These are phyloP conservation scores for Pogonomyrmex californicus DNA, from an alignment of 1,140 invertebrate species.

Conservation along the genomic window DNA sequence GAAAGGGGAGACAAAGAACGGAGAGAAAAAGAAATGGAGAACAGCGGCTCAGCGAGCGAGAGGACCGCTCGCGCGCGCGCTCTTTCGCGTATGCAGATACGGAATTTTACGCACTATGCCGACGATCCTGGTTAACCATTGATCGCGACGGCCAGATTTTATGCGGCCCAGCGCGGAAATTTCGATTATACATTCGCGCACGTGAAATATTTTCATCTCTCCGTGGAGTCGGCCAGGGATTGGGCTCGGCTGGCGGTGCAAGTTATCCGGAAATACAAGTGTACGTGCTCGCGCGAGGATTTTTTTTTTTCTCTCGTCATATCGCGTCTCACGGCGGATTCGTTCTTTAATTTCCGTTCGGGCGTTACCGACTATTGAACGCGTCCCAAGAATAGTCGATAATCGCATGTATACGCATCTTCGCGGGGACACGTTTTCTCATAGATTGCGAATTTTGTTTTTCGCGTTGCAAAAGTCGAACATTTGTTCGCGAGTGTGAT, in stretches of 20 bases:
- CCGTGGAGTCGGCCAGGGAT: slow-evolving; percentile 39
- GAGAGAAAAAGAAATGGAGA: neutral
- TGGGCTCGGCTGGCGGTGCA: slow-evolving; percentile 43
- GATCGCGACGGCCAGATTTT: slow-evolving; percentile 62
- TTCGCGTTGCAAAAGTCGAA: neutral
- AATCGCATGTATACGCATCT: slow-evolving; percentile 44
- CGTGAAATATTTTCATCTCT: slow-evolving; percentile 59
- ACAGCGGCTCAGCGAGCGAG: neutral
- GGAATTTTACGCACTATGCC: slow-evolving; percentile 59
- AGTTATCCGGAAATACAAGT: slow-evolving; percentile 63
- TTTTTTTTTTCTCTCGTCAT: slow-evolving; percentile 32
- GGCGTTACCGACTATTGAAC: slow-evolving; percentile 48
- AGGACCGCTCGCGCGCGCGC: slow-evolving; percentile 7
- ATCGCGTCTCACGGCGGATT: slow-evolving; percentile 55
- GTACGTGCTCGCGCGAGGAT: slow-evolving; percentile 57
- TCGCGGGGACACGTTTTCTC: slow-evolving; percentile 23
- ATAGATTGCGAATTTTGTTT: slow-evolving; percentile 28
- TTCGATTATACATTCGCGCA: slow-evolving; percentile 64
- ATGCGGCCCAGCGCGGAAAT: slow-evolving; percentile 56
- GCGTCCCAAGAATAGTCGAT: slow-evolving; percentile 21
- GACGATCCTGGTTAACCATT: slow-evolving; percentile 63
- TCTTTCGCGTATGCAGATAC: slow-evolving; percentile 64
- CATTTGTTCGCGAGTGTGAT: neutral
- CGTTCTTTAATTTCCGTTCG: slow-evolving; percentile 63
- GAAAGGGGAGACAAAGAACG: neutral